Percentiles rank a stretch among this genome's conserved stretches.
Evolutionary conservation across 2,797 vertebrate species (phyloP).

Genomic region (Champsocephalus esox): DNA sequence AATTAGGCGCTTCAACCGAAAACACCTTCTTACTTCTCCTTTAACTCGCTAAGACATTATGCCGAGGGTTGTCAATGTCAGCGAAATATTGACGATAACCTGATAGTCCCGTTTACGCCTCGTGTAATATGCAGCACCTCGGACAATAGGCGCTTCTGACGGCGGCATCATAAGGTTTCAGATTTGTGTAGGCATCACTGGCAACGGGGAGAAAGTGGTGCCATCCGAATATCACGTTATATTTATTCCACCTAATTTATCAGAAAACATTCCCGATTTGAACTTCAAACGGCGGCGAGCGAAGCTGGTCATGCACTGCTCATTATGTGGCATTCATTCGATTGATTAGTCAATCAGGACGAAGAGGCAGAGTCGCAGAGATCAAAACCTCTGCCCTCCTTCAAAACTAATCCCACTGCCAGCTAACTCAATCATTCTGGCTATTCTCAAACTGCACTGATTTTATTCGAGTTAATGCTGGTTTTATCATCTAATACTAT

Average conservation of each 20-base stretch:
- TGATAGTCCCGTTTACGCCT: not conserved
- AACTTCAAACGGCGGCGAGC: slow-evolving; percentile 36
- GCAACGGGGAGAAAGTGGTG: slow-evolving; percentile 9
- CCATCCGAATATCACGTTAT: slow-evolving; percentile 43
- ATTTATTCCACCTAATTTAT: slow-evolving; percentile 39
- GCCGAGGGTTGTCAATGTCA: no score
- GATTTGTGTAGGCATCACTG: no score
- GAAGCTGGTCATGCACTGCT: slow-evolving; percentile 46
- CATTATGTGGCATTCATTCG: slow-evolving; percentile 56
- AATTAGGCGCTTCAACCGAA: no score
- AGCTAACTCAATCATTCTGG: slow-evolving; percentile 31
- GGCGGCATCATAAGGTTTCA: not conserved
- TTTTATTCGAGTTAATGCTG: not conserved
- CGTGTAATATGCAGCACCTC: not conserved
- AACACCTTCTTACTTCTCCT: no score
- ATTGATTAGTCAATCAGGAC: slow-evolving; percentile 47
- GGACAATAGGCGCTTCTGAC: not conserved
- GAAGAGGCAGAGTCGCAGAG: slow-evolving; percentile 7
- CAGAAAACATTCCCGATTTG: slow-evolving; percentile 26
- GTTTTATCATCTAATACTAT: slow-evolving; percentile 1
- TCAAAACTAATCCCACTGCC: slow-evolving; percentile 9
- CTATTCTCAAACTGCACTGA: not conserved
- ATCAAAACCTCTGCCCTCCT: slow-evolving; percentile 24
- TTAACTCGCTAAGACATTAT: no score
- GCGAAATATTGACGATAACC: no score